These are phyloP conservation scores for Zaprionus inermis DNA, from an alignment of 1,140 invertebrate species.

Conservation along the genomic window DNA sequence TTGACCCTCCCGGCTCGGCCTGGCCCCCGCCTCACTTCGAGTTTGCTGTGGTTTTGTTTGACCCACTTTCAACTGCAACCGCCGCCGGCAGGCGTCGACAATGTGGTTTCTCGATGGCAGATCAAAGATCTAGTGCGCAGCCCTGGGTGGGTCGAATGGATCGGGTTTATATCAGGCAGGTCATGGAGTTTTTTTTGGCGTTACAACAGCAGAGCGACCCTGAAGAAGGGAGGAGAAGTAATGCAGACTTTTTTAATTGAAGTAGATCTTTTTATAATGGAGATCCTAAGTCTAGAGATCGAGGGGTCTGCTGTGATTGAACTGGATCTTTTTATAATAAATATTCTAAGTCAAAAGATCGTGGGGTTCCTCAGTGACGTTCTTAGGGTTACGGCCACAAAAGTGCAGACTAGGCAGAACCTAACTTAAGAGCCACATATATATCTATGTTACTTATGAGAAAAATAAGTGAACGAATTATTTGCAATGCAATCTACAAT, in stretches of 20 bases:
- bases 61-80: constrained; percentile 7
- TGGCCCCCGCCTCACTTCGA: not conserved
- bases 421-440: too few species aligned
- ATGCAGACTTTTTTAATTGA: too few species aligned
- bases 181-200: not conserved
- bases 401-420: too few species aligned
- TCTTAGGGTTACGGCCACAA: too few species aligned
- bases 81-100: not conserved
- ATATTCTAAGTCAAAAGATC: too few species aligned
- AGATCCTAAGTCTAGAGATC: not conserved
- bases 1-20: not conserved
- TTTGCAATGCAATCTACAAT: too few species aligned
- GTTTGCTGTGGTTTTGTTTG: not conserved
- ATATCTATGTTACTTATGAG: too few species aligned
- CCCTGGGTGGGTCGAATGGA: not conserved
- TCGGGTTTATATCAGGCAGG: not conserved
- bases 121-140: constrained; percentile 2
- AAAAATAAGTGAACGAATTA: too few species aligned
- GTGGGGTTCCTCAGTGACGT: too few species aligned
- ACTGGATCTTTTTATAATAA: too few species aligned
- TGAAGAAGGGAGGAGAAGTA: not conserved
- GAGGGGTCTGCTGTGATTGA: too few species aligned
- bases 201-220: not conserved
- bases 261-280: not conserved
- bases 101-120: constrained; percentile 1